Evolutionary conservation across 1,140 invertebrate species (phyloP), one percentile per base, ranked within the genome.

Genomic region (Battus philenor): DNA sequence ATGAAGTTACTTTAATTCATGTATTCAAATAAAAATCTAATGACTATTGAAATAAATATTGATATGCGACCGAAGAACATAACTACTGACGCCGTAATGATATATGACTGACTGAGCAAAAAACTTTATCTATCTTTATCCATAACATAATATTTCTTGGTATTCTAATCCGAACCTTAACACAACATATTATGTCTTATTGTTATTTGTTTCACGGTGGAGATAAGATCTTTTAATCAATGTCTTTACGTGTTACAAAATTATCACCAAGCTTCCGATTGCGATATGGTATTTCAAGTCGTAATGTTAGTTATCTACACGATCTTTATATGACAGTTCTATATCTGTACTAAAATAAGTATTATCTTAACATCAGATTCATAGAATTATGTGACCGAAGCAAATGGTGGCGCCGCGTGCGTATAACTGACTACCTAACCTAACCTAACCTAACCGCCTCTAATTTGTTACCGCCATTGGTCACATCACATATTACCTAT

Each of bases 251-350:
- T 39, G 24, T 29, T 29, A 41, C 24, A 29, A 41, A 41, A 29
- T 41, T 41, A 29, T 41, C 26, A 11, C n/a, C 15, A 4, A 41
- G 24, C 38, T 41, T 41, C 38, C 38, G 38, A 41, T 41, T 41
- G 38, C 38, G 38, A 41, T 41, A 41, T 41, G 24, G 13, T 41
- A 41, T 41, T 41, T 41, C 22, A 41, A 41, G 29, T 26, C 24
- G 38, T 26, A 29, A 41, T 41, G 24, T 17, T 41, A n/a, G n/a
- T n/a, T 39, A 15, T 41, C 11, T 8, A 26, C 8, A 9, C 12
- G 3, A 27, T 41, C 36, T 41, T 24, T 29, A 39, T 10, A 16
- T 39, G 12, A 11, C n/a, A 27, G 6, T 11, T 4, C 4, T 22
- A 3, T 38, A 11, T 12, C 11, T 38, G 12, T 11, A 38, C 1